Evolutionary conservation across 2,888 invertebrate species (phyloP).

Genomic region (Eupithecia tripunctaria): DNA sequence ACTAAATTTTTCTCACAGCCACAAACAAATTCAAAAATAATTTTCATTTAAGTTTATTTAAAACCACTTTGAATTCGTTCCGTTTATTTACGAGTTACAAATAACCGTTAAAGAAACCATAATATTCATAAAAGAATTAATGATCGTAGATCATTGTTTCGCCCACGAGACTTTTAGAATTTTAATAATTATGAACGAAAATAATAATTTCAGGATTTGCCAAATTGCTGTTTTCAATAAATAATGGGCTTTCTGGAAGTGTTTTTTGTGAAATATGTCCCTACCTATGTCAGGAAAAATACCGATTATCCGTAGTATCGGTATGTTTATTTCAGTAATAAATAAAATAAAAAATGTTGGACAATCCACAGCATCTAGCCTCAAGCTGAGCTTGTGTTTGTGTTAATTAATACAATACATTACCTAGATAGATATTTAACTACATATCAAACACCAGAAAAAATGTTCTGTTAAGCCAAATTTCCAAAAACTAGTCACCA

Average conservation of each 20-base stretch:
- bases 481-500: no score
- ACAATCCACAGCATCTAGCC: no score
- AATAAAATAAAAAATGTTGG: no score
- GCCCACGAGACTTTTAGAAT: slow-evolving; percentile 45
- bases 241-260: neutral
- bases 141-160: slow-evolving; percentile 63
- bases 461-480: neutral
- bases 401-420: no score
- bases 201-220: slow-evolving; percentile 63
- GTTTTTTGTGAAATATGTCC: neutral
- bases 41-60: slow-evolving; percentile 19
- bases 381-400: no score
- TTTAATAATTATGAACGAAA: slow-evolving; percentile 61
- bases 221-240: slow-evolving; percentile 57
- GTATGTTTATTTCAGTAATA: neutral
- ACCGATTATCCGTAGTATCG: no score
- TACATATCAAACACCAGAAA: no score
- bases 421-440: no score
- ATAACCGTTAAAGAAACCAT: slow-evolving; percentile 47
- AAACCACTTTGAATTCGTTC: slow-evolving; percentile 35
- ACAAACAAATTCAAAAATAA: neutral
- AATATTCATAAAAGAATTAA: slow-evolving; percentile 53
- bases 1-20: neutral
- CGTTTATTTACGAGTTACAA: slow-evolving; percentile 44
- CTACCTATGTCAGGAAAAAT: no score